Conservation (phyloP, 2,888 invertebrate genomes). For the Stramonita haemastoma region DNA sequence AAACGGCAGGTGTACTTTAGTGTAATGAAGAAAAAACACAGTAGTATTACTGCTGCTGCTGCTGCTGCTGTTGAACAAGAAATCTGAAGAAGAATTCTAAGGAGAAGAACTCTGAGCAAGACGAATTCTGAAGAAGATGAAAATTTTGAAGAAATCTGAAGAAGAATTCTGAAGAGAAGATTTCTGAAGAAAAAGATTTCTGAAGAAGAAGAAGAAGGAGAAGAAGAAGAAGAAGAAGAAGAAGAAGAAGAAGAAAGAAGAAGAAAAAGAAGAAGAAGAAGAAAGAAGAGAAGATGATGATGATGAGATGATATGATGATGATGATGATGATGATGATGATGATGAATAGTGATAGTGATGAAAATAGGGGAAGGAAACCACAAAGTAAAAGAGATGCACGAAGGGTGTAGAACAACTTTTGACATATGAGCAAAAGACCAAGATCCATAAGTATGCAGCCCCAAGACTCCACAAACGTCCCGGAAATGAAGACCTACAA, state of each 20-base stretch:
- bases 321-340: too few relatives aligned
- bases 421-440: neutral
- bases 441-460: too few relatives aligned
- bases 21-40: too few relatives aligned
- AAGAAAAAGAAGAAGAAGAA: neutral
- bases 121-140: too few relatives aligned
- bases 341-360: too few relatives aligned
- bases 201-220: neutral
- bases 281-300: neutral
- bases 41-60: too few relatives aligned
- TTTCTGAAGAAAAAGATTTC: neutral
- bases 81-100: neutral
- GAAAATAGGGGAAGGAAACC: neutral
- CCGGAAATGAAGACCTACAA: neutral
- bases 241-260: neutral
- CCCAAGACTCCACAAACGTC: too few relatives aligned
- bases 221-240: too few relatives aligned
- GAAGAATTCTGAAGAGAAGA: neutral
- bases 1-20: too few relatives aligned
- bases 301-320: too few relatives aligned
- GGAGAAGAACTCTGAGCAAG: too few relatives aligned
- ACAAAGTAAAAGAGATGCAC: neutral
- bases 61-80: neutral
- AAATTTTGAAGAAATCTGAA: neutral
- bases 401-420: neutral